Evolutionary conservation across 2,113 vertebrate genomes (phyloP), one percentile per base, ranked within the genome.

Genomic region (Chaenogobius annularis): DNA sequence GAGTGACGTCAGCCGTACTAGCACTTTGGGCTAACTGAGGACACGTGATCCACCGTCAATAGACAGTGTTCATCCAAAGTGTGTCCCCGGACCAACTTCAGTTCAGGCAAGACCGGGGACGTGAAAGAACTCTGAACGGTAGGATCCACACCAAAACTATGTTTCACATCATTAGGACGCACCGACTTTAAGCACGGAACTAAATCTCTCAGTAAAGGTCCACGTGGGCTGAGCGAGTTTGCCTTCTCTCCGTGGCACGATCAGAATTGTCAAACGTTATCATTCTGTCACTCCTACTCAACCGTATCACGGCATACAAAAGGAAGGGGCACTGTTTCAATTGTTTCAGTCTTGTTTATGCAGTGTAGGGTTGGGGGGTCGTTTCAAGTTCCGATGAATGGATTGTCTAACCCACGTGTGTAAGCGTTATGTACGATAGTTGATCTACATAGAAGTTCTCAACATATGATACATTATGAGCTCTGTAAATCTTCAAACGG

Each of bases 1-100:
- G 43, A 11, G 7, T 10, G 44, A 11, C 10, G 10, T 43, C 44
- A 46, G 8, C 19, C 1, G 0, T 31, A n/a, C 15, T 54, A 54
- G 17, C 50, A n/a, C 61, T 40, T 19, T 2, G 3, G 35, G 19
- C 35, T 43, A n/a, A 63, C 14, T n/a, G 61, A n/a, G 14, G 15
- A 26, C 87, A 87, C 72, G 89, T 88, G 89, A 87, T 52, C 65
- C 3, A 3, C 12, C 37, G 71, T 75, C 66, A 64, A 66, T 19
- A 58, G 48, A 52, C 46, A n/a, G 58, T 3, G 1, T 46, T 13
- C 50, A 52, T n/a, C 23, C 26, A 44, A 79, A 78, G 66, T 74
- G 31, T 7, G 8, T 3, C 35, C 14, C 2, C 0, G 3, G 19
- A 9, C 26, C 0, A 58, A 46, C 55, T 68, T 50, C 17, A 19